Conservation (phyloP, 2,797 vertebrate species). For the Centropyge bicolor region DNA sequence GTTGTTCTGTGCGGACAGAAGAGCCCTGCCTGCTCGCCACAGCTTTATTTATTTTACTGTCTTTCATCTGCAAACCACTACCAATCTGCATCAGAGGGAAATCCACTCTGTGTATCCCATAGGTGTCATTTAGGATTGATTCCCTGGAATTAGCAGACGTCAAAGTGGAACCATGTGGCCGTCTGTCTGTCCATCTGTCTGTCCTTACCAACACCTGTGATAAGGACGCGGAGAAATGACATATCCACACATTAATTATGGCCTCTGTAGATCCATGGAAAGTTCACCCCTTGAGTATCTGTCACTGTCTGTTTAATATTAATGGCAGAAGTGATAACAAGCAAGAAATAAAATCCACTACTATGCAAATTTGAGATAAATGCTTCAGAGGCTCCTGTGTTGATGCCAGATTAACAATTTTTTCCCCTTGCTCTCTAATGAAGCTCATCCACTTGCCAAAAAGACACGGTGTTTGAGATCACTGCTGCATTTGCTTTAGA, state of each 20-base stretch:
- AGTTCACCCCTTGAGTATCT: constrained; percentile 44
- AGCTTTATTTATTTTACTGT: constrained; percentile 86
- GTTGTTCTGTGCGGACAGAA: constrained; percentile 78
- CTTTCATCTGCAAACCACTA: constrained; percentile 85
- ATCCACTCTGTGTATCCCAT: constrained; percentile 81
- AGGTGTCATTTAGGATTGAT: constrained; percentile 86
- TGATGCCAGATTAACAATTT: constrained; percentile 51
- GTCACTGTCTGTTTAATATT: constrained; percentile 51
- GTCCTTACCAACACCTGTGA: constrained; percentile 76
- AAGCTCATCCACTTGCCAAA: constrained; percentile 60
- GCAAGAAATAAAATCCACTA: constrained; percentile 25
- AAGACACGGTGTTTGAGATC: constrained; percentile 44
- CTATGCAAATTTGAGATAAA: constrained; percentile 39
- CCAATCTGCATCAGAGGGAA: constrained; percentile 84
- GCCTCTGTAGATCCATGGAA: constrained; percentile 19
- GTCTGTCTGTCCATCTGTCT: constrained; percentile 72
- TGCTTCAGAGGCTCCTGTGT: constrained; percentile 39
- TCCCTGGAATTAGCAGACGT: constrained; percentile 82
- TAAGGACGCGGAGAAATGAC: constrained; percentile 54
- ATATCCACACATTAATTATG: constrained; percentile 38
- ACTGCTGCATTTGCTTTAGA: constrained; percentile 29
- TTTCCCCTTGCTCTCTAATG: constrained; percentile 42
- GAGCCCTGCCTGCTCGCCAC: constrained; percentile 76
- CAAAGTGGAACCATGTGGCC: constrained; percentile 83
- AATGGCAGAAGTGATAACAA: constrained; percentile 29